Evolutionary conservation across 2,113 vertebrate genomes (phyloP).

Genomic region (Rhinogobius similis): DNA sequence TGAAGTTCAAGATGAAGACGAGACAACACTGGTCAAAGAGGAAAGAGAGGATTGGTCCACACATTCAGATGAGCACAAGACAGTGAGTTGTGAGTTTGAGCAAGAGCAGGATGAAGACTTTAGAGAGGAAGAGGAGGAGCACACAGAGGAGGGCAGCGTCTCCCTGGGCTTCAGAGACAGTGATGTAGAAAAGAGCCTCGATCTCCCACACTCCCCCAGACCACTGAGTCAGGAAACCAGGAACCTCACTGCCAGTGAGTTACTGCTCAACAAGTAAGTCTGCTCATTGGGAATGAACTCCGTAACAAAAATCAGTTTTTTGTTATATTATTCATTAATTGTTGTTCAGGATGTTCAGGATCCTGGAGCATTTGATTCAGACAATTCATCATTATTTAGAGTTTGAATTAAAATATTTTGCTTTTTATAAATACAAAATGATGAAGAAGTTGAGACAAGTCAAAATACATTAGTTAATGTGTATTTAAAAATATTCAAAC

Average conservation of each 20-base stretch:
- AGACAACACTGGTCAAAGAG: background rate
- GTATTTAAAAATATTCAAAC: no score
- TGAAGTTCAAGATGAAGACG: background rate
- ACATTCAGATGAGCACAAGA: background rate
- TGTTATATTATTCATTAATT: no score
- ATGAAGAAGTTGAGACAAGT: no score
- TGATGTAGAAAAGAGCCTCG: constrained; percentile 43
- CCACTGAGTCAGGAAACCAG: constrained; percentile 63
- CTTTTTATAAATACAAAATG: no score
- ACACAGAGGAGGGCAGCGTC: constrained; percentile 27
- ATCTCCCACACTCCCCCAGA: constrained; percentile 48
- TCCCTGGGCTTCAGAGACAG: constrained; percentile 34
- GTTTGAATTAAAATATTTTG: no score
- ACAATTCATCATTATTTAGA: no score
- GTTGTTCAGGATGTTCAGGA: no score
- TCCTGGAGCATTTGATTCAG: no score
- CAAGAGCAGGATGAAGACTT: constrained; percentile 11
- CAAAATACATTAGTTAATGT: no score
- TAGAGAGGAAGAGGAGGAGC: constrained; percentile 18
- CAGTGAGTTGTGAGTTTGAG: constrained; percentile 3
- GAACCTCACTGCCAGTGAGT: constrained; percentile 72
- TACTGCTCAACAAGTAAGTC: constrained; percentile 79
- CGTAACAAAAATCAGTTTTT: no score
- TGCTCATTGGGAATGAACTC: background rate
- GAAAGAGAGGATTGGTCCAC: constrained; percentile 5